Conservation (phyloP, 2,797 vertebrate species). For the Pristis pectinata region DNA sequence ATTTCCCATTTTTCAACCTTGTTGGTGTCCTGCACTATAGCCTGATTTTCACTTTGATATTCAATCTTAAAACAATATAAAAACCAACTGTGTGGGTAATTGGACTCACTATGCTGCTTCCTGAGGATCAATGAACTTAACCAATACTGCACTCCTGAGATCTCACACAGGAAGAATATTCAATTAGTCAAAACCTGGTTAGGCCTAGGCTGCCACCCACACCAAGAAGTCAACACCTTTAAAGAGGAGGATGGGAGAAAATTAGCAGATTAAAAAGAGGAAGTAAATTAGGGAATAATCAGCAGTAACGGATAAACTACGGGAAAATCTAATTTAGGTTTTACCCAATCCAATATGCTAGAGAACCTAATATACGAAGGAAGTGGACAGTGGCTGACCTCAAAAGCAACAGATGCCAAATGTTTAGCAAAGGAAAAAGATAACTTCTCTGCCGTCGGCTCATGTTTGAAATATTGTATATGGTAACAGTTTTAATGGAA, state of each 20-base stretch:
- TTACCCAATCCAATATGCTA: conserved; percentile 3
- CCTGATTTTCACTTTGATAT: neutral
- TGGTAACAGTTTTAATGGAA: neutral
- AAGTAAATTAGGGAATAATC: neutral
- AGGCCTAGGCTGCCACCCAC: neutral
- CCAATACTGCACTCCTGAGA: neutral
- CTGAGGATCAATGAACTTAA: neutral
- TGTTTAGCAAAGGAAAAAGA: neutral
- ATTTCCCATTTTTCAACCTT: neutral
- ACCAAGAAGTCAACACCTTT: neutral
- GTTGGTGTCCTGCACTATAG: neutral
- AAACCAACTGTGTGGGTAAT: neutral
- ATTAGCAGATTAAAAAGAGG: neutral
- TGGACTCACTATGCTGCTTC: neutral
- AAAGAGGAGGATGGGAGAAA: neutral
- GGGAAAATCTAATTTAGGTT: neutral
- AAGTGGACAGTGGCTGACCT: neutral
- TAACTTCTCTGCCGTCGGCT: neutral
- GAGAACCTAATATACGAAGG: neutral
- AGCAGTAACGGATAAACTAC: neutral
- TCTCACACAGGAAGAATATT: neutral
- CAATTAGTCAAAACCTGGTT: neutral
- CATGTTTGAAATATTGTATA: neutral
- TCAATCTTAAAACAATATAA: neutral
- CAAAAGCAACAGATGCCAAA: neutral